Evolutionary conservation across 2,797 vertebrate species (phyloP).

Genomic region (Sylvilagus floridanus): DNA sequence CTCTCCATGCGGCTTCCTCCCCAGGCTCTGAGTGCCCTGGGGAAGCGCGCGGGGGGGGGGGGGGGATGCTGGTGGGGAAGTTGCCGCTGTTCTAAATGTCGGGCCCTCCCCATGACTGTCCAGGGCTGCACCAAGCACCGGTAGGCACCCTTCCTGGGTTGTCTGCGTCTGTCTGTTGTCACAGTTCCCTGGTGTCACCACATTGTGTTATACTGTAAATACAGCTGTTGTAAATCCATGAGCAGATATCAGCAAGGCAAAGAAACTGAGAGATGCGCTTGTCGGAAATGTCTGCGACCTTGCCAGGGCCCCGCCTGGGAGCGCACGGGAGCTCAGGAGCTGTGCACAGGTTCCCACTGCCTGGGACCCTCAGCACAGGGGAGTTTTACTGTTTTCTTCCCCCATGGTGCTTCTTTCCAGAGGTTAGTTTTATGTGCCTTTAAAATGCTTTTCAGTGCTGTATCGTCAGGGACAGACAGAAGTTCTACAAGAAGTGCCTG

Average conservation of each 20-base stretch:
- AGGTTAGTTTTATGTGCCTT: neutral
- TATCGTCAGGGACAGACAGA: neutral
- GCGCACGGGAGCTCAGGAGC: neutral
- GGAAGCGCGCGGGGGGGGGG: neutral
- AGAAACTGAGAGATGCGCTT: neutral
- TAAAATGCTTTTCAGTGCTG: neutral
- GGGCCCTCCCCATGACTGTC: neutral
- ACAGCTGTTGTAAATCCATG: neutral
- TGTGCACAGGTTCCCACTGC: neutral
- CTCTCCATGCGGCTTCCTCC: neutral
- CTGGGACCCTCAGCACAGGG: neutral
- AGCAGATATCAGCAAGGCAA: neutral
- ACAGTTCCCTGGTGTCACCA: neutral
- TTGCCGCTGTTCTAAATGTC: neutral
- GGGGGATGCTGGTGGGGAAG: neutral
- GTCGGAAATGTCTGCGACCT: neutral
- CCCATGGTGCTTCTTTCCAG: neutral
- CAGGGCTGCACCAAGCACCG: too few relatives aligned
- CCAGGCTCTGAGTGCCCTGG: neutral
- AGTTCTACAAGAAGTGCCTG: too few relatives aligned
- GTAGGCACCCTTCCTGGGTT: neutral
- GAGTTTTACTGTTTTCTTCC: neutral
- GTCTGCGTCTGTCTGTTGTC: neutral
- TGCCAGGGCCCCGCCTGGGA: neutral
- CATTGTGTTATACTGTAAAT: slow-evolving; percentile 12